phyloP scores from a whole-genome alignment of 2,113 vertebrate species.

The Vanacampus margaritifer region DNA sequence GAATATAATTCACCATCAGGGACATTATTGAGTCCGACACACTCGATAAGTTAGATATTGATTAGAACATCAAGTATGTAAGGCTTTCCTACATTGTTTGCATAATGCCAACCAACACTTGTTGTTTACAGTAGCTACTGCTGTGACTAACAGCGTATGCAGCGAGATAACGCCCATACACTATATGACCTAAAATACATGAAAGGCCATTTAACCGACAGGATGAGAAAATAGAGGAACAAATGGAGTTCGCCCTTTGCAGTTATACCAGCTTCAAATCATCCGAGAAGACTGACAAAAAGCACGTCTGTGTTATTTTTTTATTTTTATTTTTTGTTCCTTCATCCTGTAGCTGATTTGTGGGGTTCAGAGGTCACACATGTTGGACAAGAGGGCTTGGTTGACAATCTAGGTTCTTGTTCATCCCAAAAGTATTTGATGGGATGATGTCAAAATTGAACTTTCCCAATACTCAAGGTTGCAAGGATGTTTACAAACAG shows the following conservation, averaged over 20 bases:
- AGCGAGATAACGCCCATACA: background rate
- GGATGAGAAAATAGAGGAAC: background rate
- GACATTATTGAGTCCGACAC: constrained; percentile 26
- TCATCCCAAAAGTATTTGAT: background rate
- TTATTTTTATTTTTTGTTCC: no score
- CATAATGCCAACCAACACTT: background rate
- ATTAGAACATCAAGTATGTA: background rate
- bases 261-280: background rate
- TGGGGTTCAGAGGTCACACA: background rate
- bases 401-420: background rate
- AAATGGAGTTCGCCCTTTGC: background rate
- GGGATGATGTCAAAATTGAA: background rate
- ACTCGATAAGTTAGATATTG: constrained; percentile 4
- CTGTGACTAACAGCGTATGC: background rate
- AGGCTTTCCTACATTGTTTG: background rate
- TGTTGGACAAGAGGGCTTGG: background rate
- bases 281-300: background rate
- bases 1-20: constrained; percentile 43
- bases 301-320: background rate
- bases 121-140: background rate
- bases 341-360: background rate
- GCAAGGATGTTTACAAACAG: no score
- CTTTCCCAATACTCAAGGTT: no score
- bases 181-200: background rate
- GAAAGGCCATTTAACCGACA: background rate